Percentiles rank a stretch among this genome's conserved stretches.
These are phyloP conservation scores for Diplogasteroides magnus DNA, from an alignment of 1,140 invertebrate genomes.

Conservation along the genomic window DNA sequence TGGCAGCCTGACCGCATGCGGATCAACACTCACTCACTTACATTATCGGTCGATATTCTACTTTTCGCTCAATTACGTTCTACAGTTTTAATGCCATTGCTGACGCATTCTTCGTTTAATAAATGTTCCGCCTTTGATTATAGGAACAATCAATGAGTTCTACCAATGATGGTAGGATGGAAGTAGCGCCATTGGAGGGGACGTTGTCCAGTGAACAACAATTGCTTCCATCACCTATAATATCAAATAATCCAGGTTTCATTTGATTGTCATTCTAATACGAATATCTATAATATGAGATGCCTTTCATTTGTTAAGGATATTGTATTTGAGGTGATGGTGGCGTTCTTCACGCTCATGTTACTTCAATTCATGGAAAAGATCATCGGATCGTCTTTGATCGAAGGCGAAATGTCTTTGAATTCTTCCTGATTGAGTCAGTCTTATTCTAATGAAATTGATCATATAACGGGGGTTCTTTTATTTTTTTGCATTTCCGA, in stretches of 20 bases:
- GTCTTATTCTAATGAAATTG: conserved; percentile 1
- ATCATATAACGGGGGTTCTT: not conserved
- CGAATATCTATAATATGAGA: not conserved
- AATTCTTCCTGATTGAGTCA: conserved; percentile 32
- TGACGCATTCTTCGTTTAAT: not conserved
- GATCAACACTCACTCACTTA: too few species aligned
- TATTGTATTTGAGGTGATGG: conserved; percentile 9
- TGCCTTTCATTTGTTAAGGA: too few species aligned
- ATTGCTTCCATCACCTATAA: not conserved
- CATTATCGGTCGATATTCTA: too few species aligned
- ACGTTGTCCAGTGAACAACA: conserved; percentile 7
- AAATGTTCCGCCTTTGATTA: not conserved
- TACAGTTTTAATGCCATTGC: too few species aligned
- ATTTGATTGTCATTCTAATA: not conserved
- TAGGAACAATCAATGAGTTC: too few species aligned
- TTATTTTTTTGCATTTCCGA: conserved; percentile 8
- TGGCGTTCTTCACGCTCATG: conserved; percentile 21
- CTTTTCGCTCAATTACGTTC: too few species aligned
- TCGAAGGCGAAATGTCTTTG: conserved; percentile 28
- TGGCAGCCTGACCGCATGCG: too few species aligned
- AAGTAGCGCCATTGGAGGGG: too few species aligned
- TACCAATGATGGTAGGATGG: not conserved
- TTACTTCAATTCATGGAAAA: conserved; percentile 34
- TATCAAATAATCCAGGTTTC: not conserved
- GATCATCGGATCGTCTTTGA: conserved; percentile 33